Evolutionary conservation across 30 jellyfish, hydroid and myxozoan species (phyloP), one percentile per base, ranked within the genome.

Genomic region (Turritopsis rubra): DNA sequence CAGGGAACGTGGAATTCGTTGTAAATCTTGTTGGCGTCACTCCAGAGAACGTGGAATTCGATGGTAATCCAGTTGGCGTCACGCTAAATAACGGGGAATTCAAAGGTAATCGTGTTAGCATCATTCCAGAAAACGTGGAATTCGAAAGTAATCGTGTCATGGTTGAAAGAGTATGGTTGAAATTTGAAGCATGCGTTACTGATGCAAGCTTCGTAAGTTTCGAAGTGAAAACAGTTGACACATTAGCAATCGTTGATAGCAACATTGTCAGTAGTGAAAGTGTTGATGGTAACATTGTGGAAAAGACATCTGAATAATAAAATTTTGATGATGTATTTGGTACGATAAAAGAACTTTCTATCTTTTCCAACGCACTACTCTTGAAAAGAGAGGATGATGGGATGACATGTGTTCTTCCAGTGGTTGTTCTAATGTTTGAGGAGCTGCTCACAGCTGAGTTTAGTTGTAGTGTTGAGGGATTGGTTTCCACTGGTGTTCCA

Each of bases 401-500:
- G 60, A 41, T 3, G 9, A 41, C 60, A 41, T 13, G 5, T 13
- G 13, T 3, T 5, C 9, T 41, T 3, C 60, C 13, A 13, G 13
- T 41, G 60, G 13, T 13, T 41, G 60, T 3, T 3, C 13, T 41
- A 41, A 41, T 41, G 13, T 41, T 41, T 41, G 60, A 5, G 60
- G 9, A 3, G 60, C 60, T 41, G 9, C 5, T 3, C 60, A 13
- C 13, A 41, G 5, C 60, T 41, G 60, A 41, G 5, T 41, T 41
- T 5, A 41, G 13, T 41, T 5, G 13, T 41, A 13, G 5, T 41
- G 60, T 24, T 29, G 85, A 5, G 13, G 17, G 26, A 77, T 7
- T 77, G n/a, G n/a, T 52, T 77, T 75, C 85, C 28, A 85, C 81
- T 0, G 97, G 97, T 0, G 97, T 91, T 71, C 97, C 97, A 60